Percentiles rank a stretch among this genome's conserved stretches.
Evolutionary conservation across 2,888 invertebrate genomes (phyloP).

Genomic region (Drosophila fulvimacula): DNA sequence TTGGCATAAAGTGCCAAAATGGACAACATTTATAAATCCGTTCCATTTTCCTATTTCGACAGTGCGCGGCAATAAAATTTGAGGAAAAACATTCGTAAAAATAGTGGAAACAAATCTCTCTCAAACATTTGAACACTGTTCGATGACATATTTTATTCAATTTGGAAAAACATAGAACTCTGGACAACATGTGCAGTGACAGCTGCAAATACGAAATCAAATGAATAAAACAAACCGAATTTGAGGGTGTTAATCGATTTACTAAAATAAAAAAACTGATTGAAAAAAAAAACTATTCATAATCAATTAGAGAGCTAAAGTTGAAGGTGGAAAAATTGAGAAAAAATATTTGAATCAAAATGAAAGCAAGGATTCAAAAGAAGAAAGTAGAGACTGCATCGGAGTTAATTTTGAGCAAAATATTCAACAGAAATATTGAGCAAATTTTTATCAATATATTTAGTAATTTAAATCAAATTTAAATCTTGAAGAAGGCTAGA

Average conservation of each 20-base stretch:
- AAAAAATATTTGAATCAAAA: background rate
- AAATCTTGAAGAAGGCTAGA: too few species aligned
- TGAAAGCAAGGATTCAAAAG: background rate
- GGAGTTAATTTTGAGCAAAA: too few species aligned
- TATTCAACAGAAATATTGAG: background rate
- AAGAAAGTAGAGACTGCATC: background rate
- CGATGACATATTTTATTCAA: constrained; percentile 41
- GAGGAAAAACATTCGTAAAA: background rate
- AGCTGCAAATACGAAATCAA: constrained; percentile 8
- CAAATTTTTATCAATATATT: too few species aligned
- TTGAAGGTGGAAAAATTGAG: background rate
- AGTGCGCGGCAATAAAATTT: constrained; percentile 28
- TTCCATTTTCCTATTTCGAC: background rate
- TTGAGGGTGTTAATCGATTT: constrained; percentile 3
- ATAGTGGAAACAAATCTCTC: constrained; percentile 13
- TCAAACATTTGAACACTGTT: constrained; percentile 28
- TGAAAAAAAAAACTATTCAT: background rate
- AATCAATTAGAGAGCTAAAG: background rate
- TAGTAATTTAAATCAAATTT: too few species aligned
- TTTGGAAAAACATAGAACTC: constrained; percentile 31
- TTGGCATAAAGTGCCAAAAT: constrained; percentile 24
- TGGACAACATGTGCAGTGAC: constrained; percentile 25
- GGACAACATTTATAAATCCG: constrained; percentile 23
- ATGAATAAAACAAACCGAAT: background rate
- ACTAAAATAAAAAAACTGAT: background rate